These are phyloP conservation scores for Caenorhabditis inopinata DNA, from an alignment of 1,140 invertebrate species.

Conservation along the genomic window DNA sequence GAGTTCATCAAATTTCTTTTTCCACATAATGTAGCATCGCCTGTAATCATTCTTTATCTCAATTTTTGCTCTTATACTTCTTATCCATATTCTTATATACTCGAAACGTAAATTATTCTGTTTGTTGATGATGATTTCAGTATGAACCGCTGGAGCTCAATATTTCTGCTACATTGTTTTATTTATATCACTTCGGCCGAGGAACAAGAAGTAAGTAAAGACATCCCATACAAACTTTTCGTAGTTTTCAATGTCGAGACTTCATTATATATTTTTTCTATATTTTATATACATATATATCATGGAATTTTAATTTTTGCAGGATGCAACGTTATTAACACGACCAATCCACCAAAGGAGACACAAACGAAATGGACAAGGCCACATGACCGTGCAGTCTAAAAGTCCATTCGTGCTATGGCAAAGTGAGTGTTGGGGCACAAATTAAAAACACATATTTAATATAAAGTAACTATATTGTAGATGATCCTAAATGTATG, in stretches of 20 bases:
- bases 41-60: background rate
- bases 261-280: constrained; percentile 1
- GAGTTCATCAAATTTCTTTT: no score
- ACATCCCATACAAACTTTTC: background rate
- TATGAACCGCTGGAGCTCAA: background rate
- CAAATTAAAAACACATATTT: background rate
- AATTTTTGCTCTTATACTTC: background rate
- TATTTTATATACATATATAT: background rate
- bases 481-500: constrained; percentile 23
- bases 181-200: background rate
- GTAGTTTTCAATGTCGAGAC: background rate
- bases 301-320: background rate
- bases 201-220: constrained; percentile 10
- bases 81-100: background rate
- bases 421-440: background rate
- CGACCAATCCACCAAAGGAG: constrained; percentile 6
- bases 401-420: background rate
- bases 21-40: background rate
- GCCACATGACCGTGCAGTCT: background rate
- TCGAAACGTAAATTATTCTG: background rate
- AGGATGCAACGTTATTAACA: constrained; percentile 3
- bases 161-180: background rate
- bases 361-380: constrained; percentile 18
- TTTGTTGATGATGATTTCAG: background rate
- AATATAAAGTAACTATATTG: no score